Percentiles rank a stretch among this genome's conserved stretches.
These are phyloP conservation scores for Dynastes maya DNA, from an alignment of 2,888 invertebrate species.

Conservation along the genomic window DNA sequence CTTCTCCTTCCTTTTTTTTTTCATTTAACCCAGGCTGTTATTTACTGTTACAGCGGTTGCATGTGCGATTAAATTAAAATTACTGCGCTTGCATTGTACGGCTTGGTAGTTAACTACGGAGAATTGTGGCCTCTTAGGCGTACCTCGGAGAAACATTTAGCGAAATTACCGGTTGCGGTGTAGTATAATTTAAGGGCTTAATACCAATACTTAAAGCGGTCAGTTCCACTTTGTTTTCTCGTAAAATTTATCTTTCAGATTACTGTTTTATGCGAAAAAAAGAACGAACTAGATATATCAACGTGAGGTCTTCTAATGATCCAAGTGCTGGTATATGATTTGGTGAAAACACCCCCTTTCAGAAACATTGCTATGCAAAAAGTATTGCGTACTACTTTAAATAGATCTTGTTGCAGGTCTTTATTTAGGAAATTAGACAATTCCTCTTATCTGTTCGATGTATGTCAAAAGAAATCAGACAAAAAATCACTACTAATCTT, in stretches of 20 bases:
- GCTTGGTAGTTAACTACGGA: constrained; percentile 4
- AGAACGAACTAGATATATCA: too few species aligned
- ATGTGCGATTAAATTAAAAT: constrained; percentile 43
- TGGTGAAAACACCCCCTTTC: too few species aligned
- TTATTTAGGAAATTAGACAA: too few species aligned
- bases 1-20: neutral
- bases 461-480: too few species aligned
- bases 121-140: constrained; percentile 19
- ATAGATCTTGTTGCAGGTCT: too few species aligned
- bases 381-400: too few species aligned
- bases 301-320: too few species aligned
- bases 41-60: constrained; percentile 39
- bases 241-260: neutral
- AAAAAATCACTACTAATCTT: too few species aligned
- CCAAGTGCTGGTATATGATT: too few species aligned
- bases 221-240: neutral
- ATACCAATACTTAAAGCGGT: neutral
- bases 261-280: neutral
- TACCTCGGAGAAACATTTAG: constrained; percentile 33
- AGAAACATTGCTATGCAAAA: too few species aligned
- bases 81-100: constrained; percentile 25
- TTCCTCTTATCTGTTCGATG: too few species aligned
- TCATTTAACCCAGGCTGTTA: constrained; percentile 29
- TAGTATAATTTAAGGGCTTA: constrained; percentile 31
- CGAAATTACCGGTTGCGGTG: constrained; percentile 16